Evolutionary conservation across 2,888 invertebrate genomes (phyloP).

Genomic region (Gerosis bhagava): DNA sequence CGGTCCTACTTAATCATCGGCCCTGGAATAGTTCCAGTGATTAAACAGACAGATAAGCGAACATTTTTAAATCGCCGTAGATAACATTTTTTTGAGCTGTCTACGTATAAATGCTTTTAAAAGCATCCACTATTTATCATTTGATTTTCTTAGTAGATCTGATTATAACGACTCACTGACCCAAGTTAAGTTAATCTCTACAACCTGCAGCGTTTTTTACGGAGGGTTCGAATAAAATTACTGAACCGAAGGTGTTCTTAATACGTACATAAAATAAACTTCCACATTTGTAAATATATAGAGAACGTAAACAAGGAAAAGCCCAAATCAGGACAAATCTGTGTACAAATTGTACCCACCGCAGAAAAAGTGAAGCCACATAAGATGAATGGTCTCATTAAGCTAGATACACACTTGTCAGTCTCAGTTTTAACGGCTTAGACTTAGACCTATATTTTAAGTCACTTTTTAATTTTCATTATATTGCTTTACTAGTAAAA

Average conservation of each 20-base stretch:
- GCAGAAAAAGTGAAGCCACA: slow-evolving; percentile 63
- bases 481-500: no score
- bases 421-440: no score
- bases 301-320: slow-evolving; percentile 22
- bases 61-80: slow-evolving; percentile 14
- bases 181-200: no score
- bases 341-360: slow-evolving; percentile 59
- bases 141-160: no score
- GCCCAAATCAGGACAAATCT: slow-evolving; percentile 41
- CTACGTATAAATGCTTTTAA: slow-evolving; percentile 20
- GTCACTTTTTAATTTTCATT: no score
- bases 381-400: slow-evolving; percentile 58
- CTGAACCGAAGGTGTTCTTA: no score
- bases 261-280: slow-evolving; percentile 10
- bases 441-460: no score
- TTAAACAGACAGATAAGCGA: slow-evolving; percentile 20
- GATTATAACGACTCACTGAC: no score
- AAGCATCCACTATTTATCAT: slow-evolving; percentile 12
- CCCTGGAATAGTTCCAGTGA: slow-evolving; percentile 20
- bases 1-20: slow-evolving; percentile 24
- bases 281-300: slow-evolving; percentile 12
- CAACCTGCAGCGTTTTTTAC: no score
- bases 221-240: no score
- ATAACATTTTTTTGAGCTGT: slow-evolving; percentile 21
- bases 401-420: slow-evolving; percentile 6